phyloP scores from a whole-genome alignment of 1,140 invertebrate genomes.

The Calycopis cecrops region DNA sequence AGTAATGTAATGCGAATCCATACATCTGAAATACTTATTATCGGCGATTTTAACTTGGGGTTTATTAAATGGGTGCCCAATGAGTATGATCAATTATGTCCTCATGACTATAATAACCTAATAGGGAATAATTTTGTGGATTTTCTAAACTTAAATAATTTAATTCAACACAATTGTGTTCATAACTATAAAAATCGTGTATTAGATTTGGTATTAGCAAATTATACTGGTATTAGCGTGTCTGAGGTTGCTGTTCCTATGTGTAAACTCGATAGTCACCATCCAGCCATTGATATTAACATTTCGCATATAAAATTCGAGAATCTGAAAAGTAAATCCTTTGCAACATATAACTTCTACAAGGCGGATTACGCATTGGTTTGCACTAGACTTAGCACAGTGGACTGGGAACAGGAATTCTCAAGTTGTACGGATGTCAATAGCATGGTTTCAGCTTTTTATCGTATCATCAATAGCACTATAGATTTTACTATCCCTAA shows the following conservation, averaged over 20 bases:
- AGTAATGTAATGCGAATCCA: too few relatives aligned
- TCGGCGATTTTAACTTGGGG: background rate
- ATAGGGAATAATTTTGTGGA: background rate
- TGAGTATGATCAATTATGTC: background rate
- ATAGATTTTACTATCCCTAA: constrained; percentile 3
- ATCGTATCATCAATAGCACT: background rate
- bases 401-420: background rate
- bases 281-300: background rate
- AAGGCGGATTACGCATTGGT: background rate
- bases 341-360: background rate
- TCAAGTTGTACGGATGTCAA: background rate
- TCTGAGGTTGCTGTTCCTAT: background rate
- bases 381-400: background rate
- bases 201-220: background rate
- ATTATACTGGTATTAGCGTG: background rate
- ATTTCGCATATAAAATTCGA: background rate
- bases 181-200: background rate
- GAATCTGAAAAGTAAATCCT: background rate
- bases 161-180: background rate
- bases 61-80: background rate
- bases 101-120: background rate
- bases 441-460: background rate
- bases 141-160: background rate
- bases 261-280: background rate
- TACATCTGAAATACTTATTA: background rate